Base-by-base conservation (phyloP, 2,888 invertebrate genomes). In the Rhagonycha lutea region DNA sequence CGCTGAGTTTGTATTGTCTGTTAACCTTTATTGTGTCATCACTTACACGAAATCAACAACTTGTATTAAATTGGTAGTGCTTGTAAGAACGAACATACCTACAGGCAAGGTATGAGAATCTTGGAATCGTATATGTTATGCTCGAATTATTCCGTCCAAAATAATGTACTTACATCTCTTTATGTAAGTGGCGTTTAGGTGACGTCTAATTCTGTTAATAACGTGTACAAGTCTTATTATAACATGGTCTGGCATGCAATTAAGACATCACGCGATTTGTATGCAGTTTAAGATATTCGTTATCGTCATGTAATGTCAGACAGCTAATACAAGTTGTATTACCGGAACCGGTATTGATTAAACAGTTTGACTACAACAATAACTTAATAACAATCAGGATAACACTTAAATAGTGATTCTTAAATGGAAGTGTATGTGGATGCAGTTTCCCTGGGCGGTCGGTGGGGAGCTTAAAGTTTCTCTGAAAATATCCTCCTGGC, bases 261-360 rank as follows among this genome's bases (percentile, higher is more conserved):
- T 81, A 81, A 81, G 78, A 78, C 79, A 80, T 81, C 81, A 81
- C 81, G 81, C 81, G 80, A 81, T 79, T 79, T 74, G 72, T 72
- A 72, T 76, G 78, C 71, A 68, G 68, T 77, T 73, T 72, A 73
- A 73, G 70, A 73, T 73, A 76, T 76, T 76, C 77, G 71, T 73
- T 77, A 77, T 71, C 61, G 72, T 70, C 73, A 70, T 76, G 73
- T 63, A 75, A 65, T 65, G 63, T 65, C 26, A 65, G 63, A 65
- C 63, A 24, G n/a, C 63, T 26, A 61, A 61, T 14, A 65, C 8
- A 65, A 24, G 12, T 65, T 24, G 4, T 12, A 62, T 24, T 65
- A 65, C 18, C 23, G n/a, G 23, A 65, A 65, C 23, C 24, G 23
- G 24, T 24, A 26, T 26, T 12, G 26, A 65, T 65, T 24, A 26